These are phyloP conservation scores for Lagria hirta DNA, from an alignment of 2,888 invertebrate genomes.

Conservation along the genomic window DNA sequence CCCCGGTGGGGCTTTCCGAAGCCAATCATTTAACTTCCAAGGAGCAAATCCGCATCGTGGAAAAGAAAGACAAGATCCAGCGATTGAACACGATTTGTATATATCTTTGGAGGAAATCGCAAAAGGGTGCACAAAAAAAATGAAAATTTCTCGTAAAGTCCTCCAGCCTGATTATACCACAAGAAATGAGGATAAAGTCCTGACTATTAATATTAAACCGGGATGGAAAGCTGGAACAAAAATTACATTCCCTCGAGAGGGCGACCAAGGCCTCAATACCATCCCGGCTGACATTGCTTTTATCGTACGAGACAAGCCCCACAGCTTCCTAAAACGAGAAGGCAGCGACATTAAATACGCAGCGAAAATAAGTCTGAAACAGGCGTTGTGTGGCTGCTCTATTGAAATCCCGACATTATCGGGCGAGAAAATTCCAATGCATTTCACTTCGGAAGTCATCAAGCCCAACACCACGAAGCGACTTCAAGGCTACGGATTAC, in stretches of 20 bases:
- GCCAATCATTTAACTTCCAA: constrained; percentile 42
- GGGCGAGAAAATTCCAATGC: constrained; percentile 73
- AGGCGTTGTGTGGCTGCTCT: constrained; percentile 85
- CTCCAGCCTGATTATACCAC: constrained; percentile 75
- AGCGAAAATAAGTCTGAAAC: constrained; percentile 77
- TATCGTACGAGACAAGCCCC: constrained; percentile 90
- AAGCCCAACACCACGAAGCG: constrained; percentile 83
- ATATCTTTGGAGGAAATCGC: constrained; percentile 89
- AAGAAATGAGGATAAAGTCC: constrained; percentile 85
- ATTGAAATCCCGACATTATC: constrained; percentile 85
- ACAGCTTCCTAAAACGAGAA: constrained; percentile 82
- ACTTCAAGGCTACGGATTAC: constrained; percentile 85
- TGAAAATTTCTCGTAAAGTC: constrained; percentile 93
- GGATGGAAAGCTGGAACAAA: constrained; percentile 98
- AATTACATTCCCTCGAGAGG: constrained; percentile 94
- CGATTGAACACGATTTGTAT: constrained; percentile 86
- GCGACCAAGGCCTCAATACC: constrained; percentile 86
- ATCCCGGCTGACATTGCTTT: constrained; percentile 95
- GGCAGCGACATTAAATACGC: constrained; percentile 87
- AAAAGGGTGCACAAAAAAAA: constrained; percentile 88
- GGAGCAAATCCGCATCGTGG: constrained; percentile 11
- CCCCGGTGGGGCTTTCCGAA: constrained; percentile 19
- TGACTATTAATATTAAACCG: constrained; percentile 89
- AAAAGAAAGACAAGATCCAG: constrained; percentile 68
- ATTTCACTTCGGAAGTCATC: constrained; percentile 74